These are phyloP conservation scores for Sarcoramphus papa DNA, from an alignment of 2,797 vertebrate species.

Conservation along the genomic window DNA sequence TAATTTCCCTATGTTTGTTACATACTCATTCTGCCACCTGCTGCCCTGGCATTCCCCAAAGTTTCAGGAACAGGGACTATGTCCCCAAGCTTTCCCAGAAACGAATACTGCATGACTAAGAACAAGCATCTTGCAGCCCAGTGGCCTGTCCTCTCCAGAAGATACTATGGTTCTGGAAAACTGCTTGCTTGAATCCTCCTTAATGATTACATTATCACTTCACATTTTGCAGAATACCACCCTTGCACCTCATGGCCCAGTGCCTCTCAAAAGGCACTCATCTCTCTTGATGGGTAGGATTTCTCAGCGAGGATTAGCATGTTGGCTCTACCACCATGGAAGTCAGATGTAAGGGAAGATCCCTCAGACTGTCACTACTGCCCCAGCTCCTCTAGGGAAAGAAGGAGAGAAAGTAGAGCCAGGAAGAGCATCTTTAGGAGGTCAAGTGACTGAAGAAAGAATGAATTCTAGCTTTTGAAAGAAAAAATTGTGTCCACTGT, in stretches of 20 bases:
- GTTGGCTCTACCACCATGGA: not conserved
- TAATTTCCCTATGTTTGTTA: not conserved
- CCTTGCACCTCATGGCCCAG: too few species aligned
- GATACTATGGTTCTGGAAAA: not conserved
- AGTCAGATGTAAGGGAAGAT: not conserved
- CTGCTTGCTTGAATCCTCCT: not conserved
- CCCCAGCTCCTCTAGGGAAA: not conserved
- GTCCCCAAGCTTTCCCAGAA: not conserved
- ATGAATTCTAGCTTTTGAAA: not conserved
- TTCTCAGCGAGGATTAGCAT: accelerated
- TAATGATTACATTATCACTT: not conserved
- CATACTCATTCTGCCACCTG: not conserved
- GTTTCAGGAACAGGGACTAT: not conserved
- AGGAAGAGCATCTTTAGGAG: not conserved
- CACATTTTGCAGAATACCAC: not conserved
- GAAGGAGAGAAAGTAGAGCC: not conserved
- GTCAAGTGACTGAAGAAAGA: not conserved
- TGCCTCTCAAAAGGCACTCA: not conserved
- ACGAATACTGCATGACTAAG: not conserved
- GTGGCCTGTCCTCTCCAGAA: not conserved
- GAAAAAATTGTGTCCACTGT: not conserved
- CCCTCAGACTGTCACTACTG: not conserved
- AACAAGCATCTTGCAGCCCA: not conserved
- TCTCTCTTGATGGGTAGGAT: not conserved
- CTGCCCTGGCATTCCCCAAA: not conserved